These are phyloP conservation scores for Arremon brunneinucha DNA, from an alignment of 2,797 vertebrate genomes.

Conservation along the genomic window DNA sequence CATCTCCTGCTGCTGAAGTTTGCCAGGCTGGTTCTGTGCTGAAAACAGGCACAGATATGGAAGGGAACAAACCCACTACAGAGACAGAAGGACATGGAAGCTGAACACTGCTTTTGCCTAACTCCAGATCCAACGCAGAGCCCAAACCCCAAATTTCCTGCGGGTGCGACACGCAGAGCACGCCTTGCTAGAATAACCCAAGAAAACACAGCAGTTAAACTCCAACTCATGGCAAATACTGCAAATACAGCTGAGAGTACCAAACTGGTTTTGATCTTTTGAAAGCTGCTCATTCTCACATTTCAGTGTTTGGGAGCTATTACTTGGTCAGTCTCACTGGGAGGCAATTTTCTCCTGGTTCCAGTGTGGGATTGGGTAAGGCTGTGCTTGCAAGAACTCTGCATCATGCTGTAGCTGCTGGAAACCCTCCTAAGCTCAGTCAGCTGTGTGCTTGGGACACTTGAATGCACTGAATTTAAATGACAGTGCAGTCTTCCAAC, in stretches of 20 bases:
- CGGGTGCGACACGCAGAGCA: background rate
- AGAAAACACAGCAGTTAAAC: background rate
- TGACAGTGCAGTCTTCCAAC: slow-evolving; percentile 27
- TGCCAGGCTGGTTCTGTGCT: slow-evolving; percentile 33
- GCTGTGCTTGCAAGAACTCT: background rate
- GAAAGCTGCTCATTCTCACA: background rate
- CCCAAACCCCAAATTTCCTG: background rate
- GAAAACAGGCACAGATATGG: background rate
- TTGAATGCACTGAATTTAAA: slow-evolving; percentile 22
- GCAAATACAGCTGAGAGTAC: background rate
- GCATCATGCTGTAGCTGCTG: background rate
- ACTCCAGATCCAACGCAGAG: background rate
- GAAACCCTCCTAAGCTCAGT: background rate
- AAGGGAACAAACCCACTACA: background rate
- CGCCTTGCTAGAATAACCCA: background rate
- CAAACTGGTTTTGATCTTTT: background rate
- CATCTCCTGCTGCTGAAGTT: slow-evolving; percentile 66
- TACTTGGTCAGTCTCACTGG: background rate
- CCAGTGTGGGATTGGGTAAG: background rate
- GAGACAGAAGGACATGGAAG: background rate
- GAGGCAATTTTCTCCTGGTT: background rate
- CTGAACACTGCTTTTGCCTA: background rate
- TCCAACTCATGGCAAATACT: background rate
- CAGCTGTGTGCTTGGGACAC: slow-evolving; percentile 8
- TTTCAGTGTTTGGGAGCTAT: background rate